These are phyloP conservation scores for Papilio protenor DNA, from an alignment of 2,888 invertebrate species.

Conservation along the genomic window DNA sequence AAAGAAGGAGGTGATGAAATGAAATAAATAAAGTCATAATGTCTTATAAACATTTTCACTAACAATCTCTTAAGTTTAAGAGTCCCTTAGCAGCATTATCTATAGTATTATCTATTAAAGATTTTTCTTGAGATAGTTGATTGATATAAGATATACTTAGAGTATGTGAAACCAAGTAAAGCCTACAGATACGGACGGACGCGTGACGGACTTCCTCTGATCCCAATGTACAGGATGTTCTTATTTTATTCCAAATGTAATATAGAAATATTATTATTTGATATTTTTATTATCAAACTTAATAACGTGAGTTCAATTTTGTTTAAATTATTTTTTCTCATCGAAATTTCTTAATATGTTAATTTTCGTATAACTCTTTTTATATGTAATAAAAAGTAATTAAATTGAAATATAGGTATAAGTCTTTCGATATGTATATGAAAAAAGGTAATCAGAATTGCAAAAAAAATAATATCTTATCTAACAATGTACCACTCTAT, in stretches of 20 bases:
- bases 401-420: background rate
- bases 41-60: no score
- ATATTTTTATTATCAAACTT: no score
- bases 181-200: background rate
- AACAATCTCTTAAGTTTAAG: no score
- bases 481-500: constrained; percentile 58
- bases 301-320: no score
- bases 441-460: constrained; percentile 17
- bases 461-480: constrained; percentile 45
- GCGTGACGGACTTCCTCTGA: background rate
- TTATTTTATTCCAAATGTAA: no score
- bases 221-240: background rate
- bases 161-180: background rate
- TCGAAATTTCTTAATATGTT: background rate
- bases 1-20: no score
- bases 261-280: no score
- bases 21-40: no score
- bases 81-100: no score
- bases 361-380: background rate
- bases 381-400: background rate
- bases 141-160: background rate
- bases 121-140: no score
- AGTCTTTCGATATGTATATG: background rate
- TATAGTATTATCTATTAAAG: no score
- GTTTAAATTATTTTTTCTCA: background rate